Base-by-base conservation (phyloP, 1,140 invertebrate genomes). In the Polypedilum vanderplanki region DNA sequence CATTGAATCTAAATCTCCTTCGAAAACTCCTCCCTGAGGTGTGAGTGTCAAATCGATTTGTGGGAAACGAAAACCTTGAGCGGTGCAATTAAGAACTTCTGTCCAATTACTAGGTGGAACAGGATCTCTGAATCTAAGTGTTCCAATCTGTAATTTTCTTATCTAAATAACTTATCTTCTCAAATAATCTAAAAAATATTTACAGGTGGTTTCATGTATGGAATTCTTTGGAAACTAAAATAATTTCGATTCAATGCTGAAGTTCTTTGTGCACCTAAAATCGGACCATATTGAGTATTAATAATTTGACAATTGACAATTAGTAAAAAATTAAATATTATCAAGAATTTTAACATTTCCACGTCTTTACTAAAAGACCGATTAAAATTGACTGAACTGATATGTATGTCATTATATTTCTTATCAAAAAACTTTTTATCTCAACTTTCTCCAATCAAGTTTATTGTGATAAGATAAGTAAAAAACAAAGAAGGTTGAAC, bases 171-270 rank as follows among this genome's bases (percentile, higher is more conserved):
- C n/a, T 57, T 73, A 17, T 18, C n/a, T 57, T 15, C 2, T 57
- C n/a, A n/a, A n/a, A n/a, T 17, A 18, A 67, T 18, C 3, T 8
- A 20, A 18, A 67, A 7, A 70, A 18, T 22, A 22, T 33, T 17
- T 7, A 70, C 22, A 22, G 65, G 65, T 20, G 65, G 65, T 70
- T 70, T 70, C 65, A 70, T 70, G 18, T 70, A 70, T 9, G 65
- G 65, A 70, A 70, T 70, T 10, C 22, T 70, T 70, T 70, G 65
- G 7, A 70, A 70, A 10, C 65, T 70, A 70, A 1, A 70, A 20
- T 70, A 70, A 8, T n/a, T 17, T 70, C 65, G n/a, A 24, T 20
- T 20, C 7, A 70, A 24, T 22, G 4, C 3, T 70, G 65, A 70
- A 5, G 20, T 24, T 4, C 15, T n/a, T 17, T 70, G 65, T 8